phyloP scores from a whole-genome alignment of 2,888 invertebrate species.

The Catotricha subobsoleta region DNA sequence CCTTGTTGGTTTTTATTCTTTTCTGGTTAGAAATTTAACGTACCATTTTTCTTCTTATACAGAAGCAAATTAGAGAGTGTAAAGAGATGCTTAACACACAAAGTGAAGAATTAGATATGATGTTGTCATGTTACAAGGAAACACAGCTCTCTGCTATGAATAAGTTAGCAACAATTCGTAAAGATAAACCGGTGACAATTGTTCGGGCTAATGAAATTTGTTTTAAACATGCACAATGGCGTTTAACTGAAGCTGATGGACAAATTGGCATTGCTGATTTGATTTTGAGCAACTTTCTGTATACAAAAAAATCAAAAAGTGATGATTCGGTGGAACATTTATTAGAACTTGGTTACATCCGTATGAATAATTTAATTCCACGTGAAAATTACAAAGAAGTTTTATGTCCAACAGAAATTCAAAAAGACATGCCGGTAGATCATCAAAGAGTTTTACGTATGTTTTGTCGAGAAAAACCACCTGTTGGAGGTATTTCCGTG shows the following conservation, averaged over 20 bases:
- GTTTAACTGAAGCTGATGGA: conserved; percentile 93
- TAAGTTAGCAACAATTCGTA: conserved; percentile 42
- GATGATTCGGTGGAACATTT: conserved; percentile 97
- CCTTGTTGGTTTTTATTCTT: too few relatives aligned
- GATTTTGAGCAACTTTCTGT: conserved; percentile 87
- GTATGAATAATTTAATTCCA: conserved; percentile 86
- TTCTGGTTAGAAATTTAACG: too few relatives aligned
- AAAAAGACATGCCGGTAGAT: conserved; percentile 76
- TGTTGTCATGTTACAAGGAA: conserved; percentile 84
- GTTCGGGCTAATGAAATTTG: conserved; percentile 86
- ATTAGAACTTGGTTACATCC: conserved; percentile 85
- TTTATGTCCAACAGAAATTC: conserved; percentile 57
- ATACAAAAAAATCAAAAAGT: conserved; percentile 89
- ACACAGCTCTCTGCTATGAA: conserved; percentile 42
- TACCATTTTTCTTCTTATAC: conserved; percentile 10
- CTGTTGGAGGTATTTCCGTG: conserved; percentile 96
- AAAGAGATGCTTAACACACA: conserved; percentile 73
- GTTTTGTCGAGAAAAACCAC: conserved; percentile 88
- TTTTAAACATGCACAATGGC: conserved; percentile 96
- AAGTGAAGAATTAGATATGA: conserved; percentile 88
- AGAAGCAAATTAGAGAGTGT: conserved; percentile 57
- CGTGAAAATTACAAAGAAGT: conserved; percentile 88
- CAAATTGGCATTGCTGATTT: conserved; percentile 95
- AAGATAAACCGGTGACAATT: conserved; percentile 54
- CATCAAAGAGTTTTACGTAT: conserved; percentile 82